Conservation (phyloP, 1,140 invertebrate genomes). For the Pogonognathellus flavescens region DNA sequence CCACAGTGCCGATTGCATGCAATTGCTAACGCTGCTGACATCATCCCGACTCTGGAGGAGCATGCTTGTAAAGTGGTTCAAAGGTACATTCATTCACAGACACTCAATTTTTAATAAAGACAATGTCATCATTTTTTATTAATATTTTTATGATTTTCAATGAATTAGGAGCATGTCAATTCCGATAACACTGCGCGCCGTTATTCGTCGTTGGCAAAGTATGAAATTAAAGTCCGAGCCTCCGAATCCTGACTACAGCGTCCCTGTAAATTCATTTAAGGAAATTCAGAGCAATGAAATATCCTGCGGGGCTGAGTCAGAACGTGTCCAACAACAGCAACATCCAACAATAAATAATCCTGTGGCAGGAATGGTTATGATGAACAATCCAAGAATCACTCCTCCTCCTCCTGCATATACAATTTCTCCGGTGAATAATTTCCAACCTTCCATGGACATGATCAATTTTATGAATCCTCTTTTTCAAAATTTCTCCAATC, state of each 20-base stretch:
- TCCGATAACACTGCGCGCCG: constrained; percentile 85
- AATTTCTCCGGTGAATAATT: constrained; percentile 51
- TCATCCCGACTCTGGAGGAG: constrained; percentile 79
- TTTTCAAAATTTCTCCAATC: constrained; percentile 32
- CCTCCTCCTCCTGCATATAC: constrained; percentile 27
- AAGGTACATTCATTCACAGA: constrained; percentile 71
- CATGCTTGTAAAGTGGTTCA: constrained; percentile 88
- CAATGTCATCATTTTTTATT: too few relatives aligned
- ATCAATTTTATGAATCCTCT: constrained; percentile 16
- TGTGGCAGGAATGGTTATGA: constrained; percentile 61
- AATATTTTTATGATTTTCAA: constrained; percentile 30
- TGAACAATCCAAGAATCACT: constrained; percentile 34
- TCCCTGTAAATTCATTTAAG: constrained; percentile 59
- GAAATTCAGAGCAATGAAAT: constrained; percentile 52
- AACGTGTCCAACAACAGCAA: constrained; percentile 55
- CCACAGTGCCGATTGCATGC: constrained; percentile 78
- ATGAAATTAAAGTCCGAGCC: constrained; percentile 66
- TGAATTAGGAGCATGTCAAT: constrained; percentile 83
- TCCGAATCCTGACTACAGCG: constrained; percentile 66
- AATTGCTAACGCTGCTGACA: constrained; percentile 72
- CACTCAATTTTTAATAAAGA: too few relatives aligned
- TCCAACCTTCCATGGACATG: constrained; percentile 26
- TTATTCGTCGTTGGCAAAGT: constrained; percentile 77
- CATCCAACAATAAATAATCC: constrained; percentile 30
- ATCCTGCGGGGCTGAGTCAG: constrained; percentile 62